Evolutionary conservation across 92 coral and sea anemone species (phyloP).

Genomic region (Heliopora coerulea): DNA sequence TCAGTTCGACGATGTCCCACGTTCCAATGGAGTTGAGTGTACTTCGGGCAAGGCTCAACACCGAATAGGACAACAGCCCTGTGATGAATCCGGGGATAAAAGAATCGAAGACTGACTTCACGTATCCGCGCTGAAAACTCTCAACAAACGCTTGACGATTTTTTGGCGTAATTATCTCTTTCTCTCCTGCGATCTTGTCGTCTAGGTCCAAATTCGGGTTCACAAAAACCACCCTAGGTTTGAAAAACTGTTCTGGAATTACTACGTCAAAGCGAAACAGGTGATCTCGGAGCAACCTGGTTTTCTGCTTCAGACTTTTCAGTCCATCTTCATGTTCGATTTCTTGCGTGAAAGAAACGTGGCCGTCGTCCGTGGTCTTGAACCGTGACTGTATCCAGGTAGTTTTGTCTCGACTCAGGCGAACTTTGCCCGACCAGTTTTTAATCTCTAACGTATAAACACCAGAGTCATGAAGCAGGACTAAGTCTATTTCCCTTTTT

Average conservation of each 20-base stretch:
- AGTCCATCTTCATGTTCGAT: conserved; percentile 84
- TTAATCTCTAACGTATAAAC: conserved; percentile 82
- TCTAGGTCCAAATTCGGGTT: conserved; percentile 71
- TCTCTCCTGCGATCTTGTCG: conserved; percentile 57
- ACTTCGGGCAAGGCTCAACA: conserved; percentile 51
- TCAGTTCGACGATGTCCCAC: conserved; percentile 83
- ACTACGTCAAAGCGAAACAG: conserved; percentile 68
- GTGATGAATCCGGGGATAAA: conserved; percentile 76
- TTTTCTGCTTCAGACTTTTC: conserved; percentile 60
- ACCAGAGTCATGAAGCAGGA: conserved; percentile 70
- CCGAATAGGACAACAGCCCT: conserved; percentile 66
- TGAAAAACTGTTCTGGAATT: conserved; percentile 60
- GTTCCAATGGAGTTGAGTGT: conserved; percentile 76
- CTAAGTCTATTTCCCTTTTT: conserved; percentile 87
- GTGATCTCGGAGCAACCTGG: conserved; percentile 76
- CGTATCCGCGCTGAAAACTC: conserved; percentile 77
- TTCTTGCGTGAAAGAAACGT: conserved; percentile 53
- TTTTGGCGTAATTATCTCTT: conserved; percentile 58
- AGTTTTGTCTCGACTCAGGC: conserved; percentile 61
- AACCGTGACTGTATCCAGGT: conserved; percentile 86
- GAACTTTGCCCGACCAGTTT: conserved; percentile 83
- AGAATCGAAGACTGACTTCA: conserved; percentile 60
- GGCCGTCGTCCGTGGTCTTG: conserved; percentile 51
- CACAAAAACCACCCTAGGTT: conserved; percentile 76
- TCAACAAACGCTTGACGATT: conserved; percentile 65